Base-by-base conservation (phyloP, 2,888 invertebrate species). In the Chrysopilus asiliformis region DNA sequence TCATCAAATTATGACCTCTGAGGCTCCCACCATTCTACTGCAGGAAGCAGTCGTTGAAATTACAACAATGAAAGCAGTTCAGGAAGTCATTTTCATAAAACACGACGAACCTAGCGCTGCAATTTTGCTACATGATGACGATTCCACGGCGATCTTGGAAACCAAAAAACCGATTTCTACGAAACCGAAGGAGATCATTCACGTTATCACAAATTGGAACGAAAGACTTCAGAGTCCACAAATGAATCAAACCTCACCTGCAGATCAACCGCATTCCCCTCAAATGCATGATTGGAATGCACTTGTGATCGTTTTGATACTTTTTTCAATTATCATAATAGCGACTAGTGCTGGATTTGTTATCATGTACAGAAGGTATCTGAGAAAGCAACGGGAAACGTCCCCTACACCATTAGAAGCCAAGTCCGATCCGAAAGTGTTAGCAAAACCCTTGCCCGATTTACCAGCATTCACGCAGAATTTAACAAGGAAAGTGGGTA, bases 61-160 rank as follows among this genome's bases (percentile, higher is more conserved):
- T 2, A 51, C 51, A 3, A 51, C 58, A 7, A 38, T 49, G 2
- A 49, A 50, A 31, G 37, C 53, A 0, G 27, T 58, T 24, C 58
- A 57, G 2, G 61, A 59, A 32, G 53, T 62, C 6, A 59, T 60
- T 16, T 43, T 60, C 4, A 60, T 32, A 55, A 60, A 40, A 53
- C 53, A n/a, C n/a, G n/a, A n/a, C n/a, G n/a, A n/a, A n/a, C 5
- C 34, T 16, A 10, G 9, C 31, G 3, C 25, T 40, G 6, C 18
- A 6, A n/a, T n/a, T n/a, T n/a, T n/a, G n/a, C n/a, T n/a, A n/a
- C n/a, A n/a, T n/a, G n/a, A n/a, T n/a, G n/a, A n/a, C n/a, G n/a
- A n/a, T n/a, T n/a, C n/a, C n/a, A n/a, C n/a, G n/a, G n/a, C n/a
- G n/a, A n/a, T n/a, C n/a, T n/a, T n/a, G n/a, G n/a, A n/a, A n/a